phyloP scores from a whole-genome alignment of 2,113 vertebrate species.

The Chloebia gouldiae region DNA sequence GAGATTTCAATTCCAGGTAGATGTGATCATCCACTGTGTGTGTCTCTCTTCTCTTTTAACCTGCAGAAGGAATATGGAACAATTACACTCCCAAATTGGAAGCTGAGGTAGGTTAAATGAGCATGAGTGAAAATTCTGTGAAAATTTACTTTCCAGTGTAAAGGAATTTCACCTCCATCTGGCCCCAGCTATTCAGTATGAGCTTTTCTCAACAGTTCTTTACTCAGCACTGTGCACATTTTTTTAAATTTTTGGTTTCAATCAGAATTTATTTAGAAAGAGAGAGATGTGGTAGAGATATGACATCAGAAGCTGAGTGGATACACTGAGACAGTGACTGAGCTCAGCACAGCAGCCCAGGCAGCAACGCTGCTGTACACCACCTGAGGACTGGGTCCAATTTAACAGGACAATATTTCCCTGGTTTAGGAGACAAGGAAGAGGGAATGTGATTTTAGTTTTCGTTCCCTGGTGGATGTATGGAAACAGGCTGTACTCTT shows the following conservation, averaged over 20 bases:
- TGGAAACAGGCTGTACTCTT: conserved; percentile 14
- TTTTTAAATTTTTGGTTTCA: not conserved
- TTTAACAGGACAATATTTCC: not conserved
- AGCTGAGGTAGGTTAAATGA: not conserved
- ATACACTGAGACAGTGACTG: not conserved
- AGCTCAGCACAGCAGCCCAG: not conserved
- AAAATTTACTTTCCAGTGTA: not conserved
- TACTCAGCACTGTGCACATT: not conserved
- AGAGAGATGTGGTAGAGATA: not conserved
- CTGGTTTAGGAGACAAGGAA: not conserved
- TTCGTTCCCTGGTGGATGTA: not conserved
- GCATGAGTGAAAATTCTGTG: not conserved
- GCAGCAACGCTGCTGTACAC: not conserved
- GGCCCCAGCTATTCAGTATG: not conserved
- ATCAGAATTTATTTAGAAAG: not conserved
- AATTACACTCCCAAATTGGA: not conserved
- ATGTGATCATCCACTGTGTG: not conserved
- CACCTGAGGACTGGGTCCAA: not conserved
- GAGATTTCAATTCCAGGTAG: not conserved
- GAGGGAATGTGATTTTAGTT: not conserved
- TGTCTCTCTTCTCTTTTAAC: not conserved
- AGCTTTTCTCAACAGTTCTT: not conserved
- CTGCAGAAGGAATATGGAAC: not conserved
- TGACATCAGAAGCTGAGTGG: not conserved
- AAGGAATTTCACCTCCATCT: not conserved